These are phyloP conservation scores for Sparus aurata DNA, from an alignment of 2,797 vertebrate species.

Conservation along the genomic window DNA sequence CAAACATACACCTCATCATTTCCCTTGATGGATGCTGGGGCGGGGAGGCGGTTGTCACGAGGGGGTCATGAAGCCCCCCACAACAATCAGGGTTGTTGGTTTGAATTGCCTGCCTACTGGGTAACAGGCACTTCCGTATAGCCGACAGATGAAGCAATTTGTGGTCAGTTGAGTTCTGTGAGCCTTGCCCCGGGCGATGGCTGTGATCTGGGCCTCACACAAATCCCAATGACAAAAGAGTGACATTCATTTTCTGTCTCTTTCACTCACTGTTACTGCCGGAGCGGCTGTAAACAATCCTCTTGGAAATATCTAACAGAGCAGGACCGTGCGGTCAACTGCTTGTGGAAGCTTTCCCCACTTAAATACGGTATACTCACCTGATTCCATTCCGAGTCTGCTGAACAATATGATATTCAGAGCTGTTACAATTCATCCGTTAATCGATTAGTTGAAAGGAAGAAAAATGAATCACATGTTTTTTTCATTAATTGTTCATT, in stretches of 20 bases:
- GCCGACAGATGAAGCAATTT: slow-evolving; percentile 57
- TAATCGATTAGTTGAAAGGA: too few relatives aligned
- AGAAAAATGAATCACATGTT: too few relatives aligned
- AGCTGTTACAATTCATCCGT: too few relatives aligned
- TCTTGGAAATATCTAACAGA: slow-evolving; percentile 16
- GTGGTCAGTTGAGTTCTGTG: slow-evolving; percentile 60
- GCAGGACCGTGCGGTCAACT: not conserved
- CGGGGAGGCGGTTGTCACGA: slow-evolving; percentile 56
- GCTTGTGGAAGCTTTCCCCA: slow-evolving; percentile 6
- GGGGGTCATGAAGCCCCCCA: slow-evolving; percentile 56
- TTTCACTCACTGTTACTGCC: slow-evolving; percentile 26
- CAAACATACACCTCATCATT: slow-evolving; percentile 70
- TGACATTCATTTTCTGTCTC: slow-evolving; percentile 40
- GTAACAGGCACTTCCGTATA: slow-evolving; percentile 27
- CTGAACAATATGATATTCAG: not conserved
- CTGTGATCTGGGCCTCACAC: slow-evolving; percentile 58
- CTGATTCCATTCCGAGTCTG: slow-evolving; percentile 13
- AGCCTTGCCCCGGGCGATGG: slow-evolving; percentile 57
- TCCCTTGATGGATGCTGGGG: slow-evolving; percentile 63
- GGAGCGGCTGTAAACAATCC: slow-evolving; percentile 22
- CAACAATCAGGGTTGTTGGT: slow-evolving; percentile 59
- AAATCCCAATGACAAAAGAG: slow-evolving; percentile 60
- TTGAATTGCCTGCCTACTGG: slow-evolving; percentile 46
- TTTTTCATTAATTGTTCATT: too few relatives aligned
- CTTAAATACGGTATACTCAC: slow-evolving; percentile 16